Evolutionary conservation across 2,888 invertebrate species (phyloP).

Genomic region (Zootermopsis nevadensis): DNA sequence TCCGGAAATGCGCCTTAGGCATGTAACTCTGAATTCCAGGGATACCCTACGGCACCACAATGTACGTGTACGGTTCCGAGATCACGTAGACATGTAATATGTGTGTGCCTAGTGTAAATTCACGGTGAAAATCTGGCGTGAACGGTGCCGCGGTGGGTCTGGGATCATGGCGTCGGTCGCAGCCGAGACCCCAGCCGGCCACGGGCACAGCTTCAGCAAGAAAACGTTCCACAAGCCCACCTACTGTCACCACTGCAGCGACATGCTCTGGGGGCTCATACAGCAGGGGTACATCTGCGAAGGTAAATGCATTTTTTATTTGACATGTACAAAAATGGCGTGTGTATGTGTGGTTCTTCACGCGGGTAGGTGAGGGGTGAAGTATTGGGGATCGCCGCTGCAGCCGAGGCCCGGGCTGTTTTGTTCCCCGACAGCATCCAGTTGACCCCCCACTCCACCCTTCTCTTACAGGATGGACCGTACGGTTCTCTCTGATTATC

Average conservation of each 20-base stretch:
- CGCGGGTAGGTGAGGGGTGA: slow-evolving; percentile 1
- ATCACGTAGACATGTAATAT: slow-evolving; percentile 69
- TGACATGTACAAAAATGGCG: neutral
- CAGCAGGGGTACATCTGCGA: slow-evolving; percentile 99
- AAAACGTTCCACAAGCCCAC: slow-evolving; percentile 99
- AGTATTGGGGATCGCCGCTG: slow-evolving; percentile 27
- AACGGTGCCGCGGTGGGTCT: slow-evolving; percentile 69
- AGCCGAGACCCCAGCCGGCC: slow-evolving; percentile 69
- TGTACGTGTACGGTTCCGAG: slow-evolving; percentile 71
- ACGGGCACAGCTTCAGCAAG: slow-evolving; percentile 99
- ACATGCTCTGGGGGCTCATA: slow-evolving; percentile 99
- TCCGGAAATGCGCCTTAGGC: slow-evolving; percentile 62
- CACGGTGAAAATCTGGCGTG: slow-evolving; percentile 73
- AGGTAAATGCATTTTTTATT: slow-evolving; percentile 71
- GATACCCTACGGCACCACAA: slow-evolving; percentile 65
- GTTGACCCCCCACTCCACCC: slow-evolving; percentile 43
- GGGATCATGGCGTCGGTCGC: slow-evolving; percentile 71
- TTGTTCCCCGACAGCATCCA: slow-evolving; percentile 41
- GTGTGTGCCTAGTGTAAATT: slow-evolving; percentile 64
- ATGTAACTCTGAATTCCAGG: slow-evolving; percentile 59
- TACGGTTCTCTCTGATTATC: slow-evolving; percentile 18
- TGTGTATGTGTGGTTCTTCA: neutral
- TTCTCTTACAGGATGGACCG: slow-evolving; percentile 43
- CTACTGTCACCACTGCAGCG: slow-evolving; percentile 99
- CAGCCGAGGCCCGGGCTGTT: slow-evolving; percentile 46